These are phyloP conservation scores for Mustela lutreola DNA, from an alignment of 2,113 vertebrate genomes.

Conservation along the genomic window DNA sequence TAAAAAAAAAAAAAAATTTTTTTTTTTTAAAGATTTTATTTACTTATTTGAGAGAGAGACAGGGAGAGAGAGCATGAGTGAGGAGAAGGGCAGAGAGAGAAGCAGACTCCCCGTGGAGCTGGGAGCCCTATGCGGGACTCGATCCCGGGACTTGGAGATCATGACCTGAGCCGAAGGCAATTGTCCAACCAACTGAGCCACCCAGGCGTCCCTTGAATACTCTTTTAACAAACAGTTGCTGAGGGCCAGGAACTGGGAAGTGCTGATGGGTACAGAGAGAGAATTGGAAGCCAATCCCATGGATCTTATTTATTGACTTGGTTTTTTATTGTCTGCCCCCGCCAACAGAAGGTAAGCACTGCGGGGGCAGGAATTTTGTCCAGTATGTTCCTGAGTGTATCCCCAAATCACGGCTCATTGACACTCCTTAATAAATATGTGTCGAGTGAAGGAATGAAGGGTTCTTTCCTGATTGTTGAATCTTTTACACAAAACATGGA, in stretches of 20 bases:
- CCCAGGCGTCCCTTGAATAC: too few relatives aligned
- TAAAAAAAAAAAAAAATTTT: too few relatives aligned
- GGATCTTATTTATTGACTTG: not conserved
- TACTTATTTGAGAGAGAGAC: too few relatives aligned
- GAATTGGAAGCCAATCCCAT: not conserved
- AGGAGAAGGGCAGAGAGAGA: too few relatives aligned
- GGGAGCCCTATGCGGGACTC: too few relatives aligned
- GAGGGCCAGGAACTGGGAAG: not conserved
- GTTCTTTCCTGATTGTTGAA: not conserved
- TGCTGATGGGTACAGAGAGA: not conserved
- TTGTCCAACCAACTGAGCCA: too few relatives aligned
- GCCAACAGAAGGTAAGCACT: not conserved
- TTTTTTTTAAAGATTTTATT: too few relatives aligned
- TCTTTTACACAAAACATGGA: constrained; percentile 10
- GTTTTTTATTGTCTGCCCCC: not conserved
- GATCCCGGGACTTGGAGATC: too few relatives aligned
- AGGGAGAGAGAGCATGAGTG: too few relatives aligned
- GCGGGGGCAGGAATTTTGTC: not conserved
- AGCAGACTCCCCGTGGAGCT: too few relatives aligned
- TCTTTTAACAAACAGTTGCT: not conserved
- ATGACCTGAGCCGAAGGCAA: too few relatives aligned
- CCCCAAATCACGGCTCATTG: not conserved
- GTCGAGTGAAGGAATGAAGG: constrained; percentile 1
- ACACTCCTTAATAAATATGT: not conserved
- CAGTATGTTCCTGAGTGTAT: not conserved